Percentiles rank a stretch among this genome's conserved stretches.
phyloP scores from a whole-genome alignment of 2,888 invertebrate species.

The Melanargia galathea region DNA sequence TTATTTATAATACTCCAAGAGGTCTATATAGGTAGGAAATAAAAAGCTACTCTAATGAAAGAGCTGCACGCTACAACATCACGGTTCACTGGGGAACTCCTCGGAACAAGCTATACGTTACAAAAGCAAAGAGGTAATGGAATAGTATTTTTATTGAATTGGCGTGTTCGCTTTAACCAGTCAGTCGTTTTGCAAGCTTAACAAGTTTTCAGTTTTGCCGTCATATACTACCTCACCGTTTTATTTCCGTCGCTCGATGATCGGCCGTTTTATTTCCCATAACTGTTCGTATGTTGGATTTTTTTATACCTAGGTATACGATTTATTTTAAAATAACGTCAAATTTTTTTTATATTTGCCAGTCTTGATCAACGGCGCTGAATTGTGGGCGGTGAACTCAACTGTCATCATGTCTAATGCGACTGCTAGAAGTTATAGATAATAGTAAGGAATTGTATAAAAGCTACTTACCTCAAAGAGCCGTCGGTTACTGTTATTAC shows the following conservation, averaged over 20 bases:
- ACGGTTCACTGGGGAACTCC: constrained; percentile 2
- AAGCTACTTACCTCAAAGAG: too few relatives aligned
- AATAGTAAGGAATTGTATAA: too few relatives aligned
- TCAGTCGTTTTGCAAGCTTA: constrained; percentile 72
- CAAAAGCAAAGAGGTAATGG: constrained; percentile 32
- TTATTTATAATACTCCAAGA: too few relatives aligned
- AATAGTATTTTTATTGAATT: constrained; percentile 45
- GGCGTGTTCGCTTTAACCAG: constrained; percentile 51
- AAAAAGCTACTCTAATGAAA: constrained; percentile 20
- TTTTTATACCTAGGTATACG: not conserved
- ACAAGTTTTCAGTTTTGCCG: constrained; percentile 70
- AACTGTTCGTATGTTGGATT: constrained; percentile 50
- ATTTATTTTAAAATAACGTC: not conserved
- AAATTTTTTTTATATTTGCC: too few relatives aligned
- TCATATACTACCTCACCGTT: constrained; percentile 56
- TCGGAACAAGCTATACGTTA: constrained; percentile 19
- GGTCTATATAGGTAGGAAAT: not conserved
- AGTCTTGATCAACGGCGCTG: too few relatives aligned
- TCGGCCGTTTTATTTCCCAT: constrained; percentile 62
- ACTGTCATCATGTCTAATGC: too few relatives aligned
- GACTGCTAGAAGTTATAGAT: too few relatives aligned
- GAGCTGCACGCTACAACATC: constrained; percentile 7
- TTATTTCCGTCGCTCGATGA: constrained; percentile 60
- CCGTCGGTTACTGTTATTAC: too few relatives aligned
- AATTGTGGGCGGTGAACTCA: too few relatives aligned